Percentiles rank a stretch among this genome's conserved stretches.
Evolutionary conservation across 1,140 invertebrate genomes (phyloP).

Genomic region (Nilaparvata lugens): DNA sequence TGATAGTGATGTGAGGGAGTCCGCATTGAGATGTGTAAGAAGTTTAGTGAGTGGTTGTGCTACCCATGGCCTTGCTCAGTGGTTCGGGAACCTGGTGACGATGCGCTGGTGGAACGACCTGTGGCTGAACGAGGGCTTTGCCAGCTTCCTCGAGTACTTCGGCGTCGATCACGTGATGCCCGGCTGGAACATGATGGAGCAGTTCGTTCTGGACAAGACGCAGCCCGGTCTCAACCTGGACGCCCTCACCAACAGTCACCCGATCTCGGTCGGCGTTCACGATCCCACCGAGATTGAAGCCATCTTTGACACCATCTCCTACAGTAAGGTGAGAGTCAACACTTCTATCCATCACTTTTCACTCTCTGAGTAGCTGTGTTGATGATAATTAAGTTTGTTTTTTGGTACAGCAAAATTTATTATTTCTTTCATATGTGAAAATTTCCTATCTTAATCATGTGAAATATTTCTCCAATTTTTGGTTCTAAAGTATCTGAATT

Average conservation of each 20-base stretch:
- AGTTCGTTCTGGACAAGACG: conserved; percentile 52
- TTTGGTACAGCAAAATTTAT: too few relatives aligned
- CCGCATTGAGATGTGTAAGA: too few relatives aligned
- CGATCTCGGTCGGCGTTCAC: conserved; percentile 67
- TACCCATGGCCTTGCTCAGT: conserved; percentile 40
- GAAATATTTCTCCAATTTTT: too few relatives aligned
- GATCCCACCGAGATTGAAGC: conserved; percentile 76
- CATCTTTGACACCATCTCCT: conserved; percentile 82
- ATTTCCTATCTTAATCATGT: neutral
- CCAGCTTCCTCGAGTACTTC: conserved; percentile 69
- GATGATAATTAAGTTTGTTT: too few relatives aligned
- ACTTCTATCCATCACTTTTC: too few relatives aligned
- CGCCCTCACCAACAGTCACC: conserved; percentile 67
- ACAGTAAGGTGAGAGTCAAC: conserved; percentile 55
- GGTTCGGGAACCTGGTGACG: conserved; percentile 86
- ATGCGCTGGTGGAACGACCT: conserved; percentile 81
- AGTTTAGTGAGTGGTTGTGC: conserved; percentile 13
- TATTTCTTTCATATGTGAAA: neutral
- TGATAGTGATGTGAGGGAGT: too few relatives aligned
- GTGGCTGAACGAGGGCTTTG: conserved; percentile 86
- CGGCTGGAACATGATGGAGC: conserved; percentile 49
- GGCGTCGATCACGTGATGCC: conserved; percentile 48
- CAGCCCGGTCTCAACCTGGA: conserved; percentile 65
- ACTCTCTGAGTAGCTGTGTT: neutral
- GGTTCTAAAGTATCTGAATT: too few relatives aligned